Conservation (phyloP, 92 coral and sea anemone species). For the Nematostella vectensis region DNA sequence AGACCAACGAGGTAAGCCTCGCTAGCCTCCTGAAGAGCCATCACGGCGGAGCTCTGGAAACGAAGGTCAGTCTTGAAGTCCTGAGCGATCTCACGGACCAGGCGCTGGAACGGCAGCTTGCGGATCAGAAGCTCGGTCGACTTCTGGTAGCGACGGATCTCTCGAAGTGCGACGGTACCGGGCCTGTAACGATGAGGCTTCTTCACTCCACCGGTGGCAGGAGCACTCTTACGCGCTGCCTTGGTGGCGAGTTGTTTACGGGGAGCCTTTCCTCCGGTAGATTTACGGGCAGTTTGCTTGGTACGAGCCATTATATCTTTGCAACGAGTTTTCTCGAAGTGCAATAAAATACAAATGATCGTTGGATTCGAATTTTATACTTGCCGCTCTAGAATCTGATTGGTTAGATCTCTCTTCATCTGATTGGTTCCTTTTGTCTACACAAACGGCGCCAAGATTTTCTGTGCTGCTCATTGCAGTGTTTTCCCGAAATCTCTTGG, state of each 20-base stretch:
- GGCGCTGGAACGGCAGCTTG: slow-evolving; percentile 70
- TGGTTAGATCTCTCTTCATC: too few species aligned
- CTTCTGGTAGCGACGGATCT: slow-evolving; percentile 70
- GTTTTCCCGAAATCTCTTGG: too few species aligned
- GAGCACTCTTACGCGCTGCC: slow-evolving; percentile 70
- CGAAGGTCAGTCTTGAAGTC: slow-evolving; percentile 92
- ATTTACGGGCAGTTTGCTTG: slow-evolving; percentile 76
- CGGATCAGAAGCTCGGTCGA: slow-evolving; percentile 68
- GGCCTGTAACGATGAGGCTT: slow-evolving; percentile 66
- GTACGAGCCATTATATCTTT: slow-evolving; percentile 80
- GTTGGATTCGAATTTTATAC: too few species aligned
- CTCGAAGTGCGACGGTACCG: slow-evolving; percentile 70
- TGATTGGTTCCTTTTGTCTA: too few species aligned
- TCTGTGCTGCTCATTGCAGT: too few species aligned
- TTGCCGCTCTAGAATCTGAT: too few species aligned
- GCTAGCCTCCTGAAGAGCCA: slow-evolving; percentile 96
- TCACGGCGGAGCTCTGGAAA: slow-evolving; percentile 91
- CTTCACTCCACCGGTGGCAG: slow-evolving; percentile 70
- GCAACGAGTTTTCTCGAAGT: too few species aligned
- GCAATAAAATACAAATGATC: too few species aligned
- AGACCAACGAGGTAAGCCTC: slow-evolving; percentile 96
- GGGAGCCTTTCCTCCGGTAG: slow-evolving; percentile 78
- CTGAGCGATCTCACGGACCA: slow-evolving; percentile 81
- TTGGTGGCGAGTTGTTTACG: slow-evolving; percentile 73
- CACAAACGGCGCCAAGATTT: too few species aligned